Evolutionary conservation across 2,113 vertebrate genomes (phyloP).

Genomic region (Oncorhynchus nerka): DNA sequence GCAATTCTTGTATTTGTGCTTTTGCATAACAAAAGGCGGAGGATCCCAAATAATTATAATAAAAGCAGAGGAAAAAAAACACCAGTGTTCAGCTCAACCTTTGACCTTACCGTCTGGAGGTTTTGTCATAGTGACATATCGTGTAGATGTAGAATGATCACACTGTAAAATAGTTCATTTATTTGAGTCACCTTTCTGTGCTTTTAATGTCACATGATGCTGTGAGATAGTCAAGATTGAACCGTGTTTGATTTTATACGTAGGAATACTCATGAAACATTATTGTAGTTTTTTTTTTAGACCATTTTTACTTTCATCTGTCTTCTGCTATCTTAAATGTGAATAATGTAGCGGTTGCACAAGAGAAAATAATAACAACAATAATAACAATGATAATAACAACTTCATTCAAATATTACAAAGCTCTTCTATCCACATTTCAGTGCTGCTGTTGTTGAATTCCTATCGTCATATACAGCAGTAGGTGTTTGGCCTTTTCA

Average conservation of each 20-base stretch:
- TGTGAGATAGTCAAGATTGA: conserved; percentile 86
- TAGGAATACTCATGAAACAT: conserved; percentile 80
- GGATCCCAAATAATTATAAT: neutral
- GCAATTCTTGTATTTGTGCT: conserved; percentile 73
- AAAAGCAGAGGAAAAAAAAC: neutral
- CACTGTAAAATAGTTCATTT: conserved; percentile 69
- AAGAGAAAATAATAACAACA: conserved; percentile 74
- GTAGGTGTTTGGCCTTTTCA: neutral
- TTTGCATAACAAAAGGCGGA: neutral
- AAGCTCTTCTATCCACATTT: conserved; percentile 67
- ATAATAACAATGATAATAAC: conserved; percentile 45
- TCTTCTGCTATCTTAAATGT: conserved; percentile 91
- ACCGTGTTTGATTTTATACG: conserved; percentile 67
- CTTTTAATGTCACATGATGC: conserved; percentile 85
- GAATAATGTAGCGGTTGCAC: conserved; percentile 89
- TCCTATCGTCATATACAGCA: neutral
- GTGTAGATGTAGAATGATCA: neutral
- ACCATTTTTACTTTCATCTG: conserved; percentile 70
- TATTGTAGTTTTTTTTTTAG: conserved; percentile 60
- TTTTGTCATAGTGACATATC: neutral
- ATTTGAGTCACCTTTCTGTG: conserved; percentile 80
- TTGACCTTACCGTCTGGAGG: neutral
- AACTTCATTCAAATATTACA: conserved; percentile 67
- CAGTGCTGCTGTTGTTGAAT: conserved; percentile 24
- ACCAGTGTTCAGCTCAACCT: neutral